A percentile compares a stretch with the other conserved stretches of the same genome.
phyloP scores from a whole-genome alignment of 2,113 vertebrate genomes.

The Seriola rivoliana region DNA sequence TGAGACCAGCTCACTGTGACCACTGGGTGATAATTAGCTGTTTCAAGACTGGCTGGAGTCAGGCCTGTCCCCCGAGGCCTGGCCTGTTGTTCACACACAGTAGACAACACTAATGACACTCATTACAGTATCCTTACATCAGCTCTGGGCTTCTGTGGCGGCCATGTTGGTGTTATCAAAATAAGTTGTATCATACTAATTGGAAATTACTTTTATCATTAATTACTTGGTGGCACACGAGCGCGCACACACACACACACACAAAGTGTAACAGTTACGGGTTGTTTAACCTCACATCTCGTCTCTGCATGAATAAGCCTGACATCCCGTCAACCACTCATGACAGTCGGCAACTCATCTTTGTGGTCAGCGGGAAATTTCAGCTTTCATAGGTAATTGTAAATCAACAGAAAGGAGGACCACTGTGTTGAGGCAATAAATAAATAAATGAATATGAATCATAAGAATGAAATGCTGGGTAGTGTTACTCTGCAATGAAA shows the following conservation, averaged over 20 bases:
- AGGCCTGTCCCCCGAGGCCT: conserved; percentile 23
- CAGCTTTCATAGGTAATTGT: too few relatives aligned
- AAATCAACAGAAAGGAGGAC: too few relatives aligned
- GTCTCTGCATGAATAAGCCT: too few relatives aligned
- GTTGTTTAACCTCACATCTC: too few relatives aligned
- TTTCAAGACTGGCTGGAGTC: conserved; percentile 15
- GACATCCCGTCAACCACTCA: too few relatives aligned
- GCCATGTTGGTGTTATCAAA: neutral
- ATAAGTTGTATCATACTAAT: neutral
- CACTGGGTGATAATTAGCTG: conserved; percentile 49
- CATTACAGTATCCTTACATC: conserved; percentile 19
- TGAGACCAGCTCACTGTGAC: conserved; percentile 14
- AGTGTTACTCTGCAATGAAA: too few relatives aligned
- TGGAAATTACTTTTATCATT: neutral
- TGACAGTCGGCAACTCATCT: too few relatives aligned
- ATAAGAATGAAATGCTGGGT: too few relatives aligned
- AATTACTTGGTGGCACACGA: neutral
- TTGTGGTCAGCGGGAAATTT: too few relatives aligned
- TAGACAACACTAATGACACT: neutral
- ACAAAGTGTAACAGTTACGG: neutral
- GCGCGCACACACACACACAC: neutral
- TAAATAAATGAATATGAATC: too few relatives aligned
- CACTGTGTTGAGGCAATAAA: too few relatives aligned
- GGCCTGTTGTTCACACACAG: conserved; percentile 23
- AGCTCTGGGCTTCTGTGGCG: neutral